Evolutionary conservation across 2,888 invertebrate genomes (phyloP).

Genomic region (Latrodectus hesperus): DNA sequence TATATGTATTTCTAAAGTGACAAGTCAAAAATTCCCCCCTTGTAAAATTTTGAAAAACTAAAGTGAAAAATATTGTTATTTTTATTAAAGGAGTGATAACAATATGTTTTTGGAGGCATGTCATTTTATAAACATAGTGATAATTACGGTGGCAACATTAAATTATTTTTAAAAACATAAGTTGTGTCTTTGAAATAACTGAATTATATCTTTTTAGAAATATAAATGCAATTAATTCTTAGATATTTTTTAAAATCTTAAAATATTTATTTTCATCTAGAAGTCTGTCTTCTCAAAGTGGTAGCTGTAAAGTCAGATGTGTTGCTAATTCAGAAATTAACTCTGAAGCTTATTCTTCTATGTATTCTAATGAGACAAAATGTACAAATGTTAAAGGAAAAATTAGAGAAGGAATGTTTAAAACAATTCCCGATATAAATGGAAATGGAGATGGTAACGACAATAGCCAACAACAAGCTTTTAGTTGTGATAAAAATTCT

Average conservation of each 20-base stretch:
- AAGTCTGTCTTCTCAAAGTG: neutral
- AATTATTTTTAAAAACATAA: too few species aligned
- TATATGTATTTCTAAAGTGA: too few species aligned
- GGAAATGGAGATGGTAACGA: conserved; percentile 57
- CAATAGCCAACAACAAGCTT: conserved; percentile 36
- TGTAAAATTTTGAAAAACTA: too few species aligned
- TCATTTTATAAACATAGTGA: too few species aligned
- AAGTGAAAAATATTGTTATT: too few species aligned
- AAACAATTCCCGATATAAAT: conserved; percentile 41
- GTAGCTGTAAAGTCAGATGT: neutral
- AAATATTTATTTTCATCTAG: neutral
- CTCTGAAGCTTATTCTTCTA: neutral
- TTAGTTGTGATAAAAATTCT: neutral
- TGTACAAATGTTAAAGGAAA: neutral
- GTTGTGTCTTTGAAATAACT: too few species aligned
- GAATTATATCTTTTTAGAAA: too few species aligned
- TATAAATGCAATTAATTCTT: too few species aligned
- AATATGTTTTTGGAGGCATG: too few species aligned
- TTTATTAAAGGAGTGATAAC: too few species aligned
- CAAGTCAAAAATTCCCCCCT: too few species aligned
- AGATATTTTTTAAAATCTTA: neutral
- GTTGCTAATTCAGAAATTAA: conserved; percentile 6
- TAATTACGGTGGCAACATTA: too few species aligned
- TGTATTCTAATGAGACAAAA: neutral
- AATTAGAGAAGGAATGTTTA: neutral